phyloP scores from a whole-genome alignment of 2,113 vertebrate species.

The Pardalotus punctatus region DNA sequence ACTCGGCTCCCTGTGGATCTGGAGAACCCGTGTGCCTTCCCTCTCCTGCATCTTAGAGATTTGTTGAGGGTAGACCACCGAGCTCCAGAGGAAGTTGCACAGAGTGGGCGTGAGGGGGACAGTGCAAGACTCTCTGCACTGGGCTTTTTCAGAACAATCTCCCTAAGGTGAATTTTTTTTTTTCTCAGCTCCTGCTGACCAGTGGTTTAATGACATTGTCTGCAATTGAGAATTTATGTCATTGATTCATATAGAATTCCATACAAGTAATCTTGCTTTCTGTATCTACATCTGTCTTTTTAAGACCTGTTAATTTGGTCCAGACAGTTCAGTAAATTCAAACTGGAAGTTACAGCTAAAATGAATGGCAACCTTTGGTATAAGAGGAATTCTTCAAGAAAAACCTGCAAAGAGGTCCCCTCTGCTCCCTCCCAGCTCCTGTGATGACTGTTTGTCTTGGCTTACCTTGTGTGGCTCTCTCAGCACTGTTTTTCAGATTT shows the following conservation, averaged over 20 bases:
- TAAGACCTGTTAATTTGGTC: neutral
- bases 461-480: slow-evolving; percentile 1
- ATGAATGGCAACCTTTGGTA: neutral
- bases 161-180: neutral
- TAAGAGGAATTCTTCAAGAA: neutral
- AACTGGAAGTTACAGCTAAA: neutral
- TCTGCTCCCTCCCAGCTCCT: neutral
- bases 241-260: neutral
- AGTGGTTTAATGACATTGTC: neutral
- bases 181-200: neutral
- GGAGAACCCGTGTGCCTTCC: neutral
- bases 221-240: neutral
- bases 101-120: neutral
- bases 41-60: neutral
- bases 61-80: neutral
- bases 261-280: neutral
- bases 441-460: neutral
- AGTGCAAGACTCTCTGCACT: neutral
- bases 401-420: neutral
- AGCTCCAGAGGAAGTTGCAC: neutral
- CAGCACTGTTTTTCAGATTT: neutral
- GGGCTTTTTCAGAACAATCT: neutral
- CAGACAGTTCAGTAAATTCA: neutral
- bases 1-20: neutral
- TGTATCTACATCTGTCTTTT: neutral